Conservation (phyloP, 1,140 invertebrate genomes). For the Monomorium pharaonis region DNA sequence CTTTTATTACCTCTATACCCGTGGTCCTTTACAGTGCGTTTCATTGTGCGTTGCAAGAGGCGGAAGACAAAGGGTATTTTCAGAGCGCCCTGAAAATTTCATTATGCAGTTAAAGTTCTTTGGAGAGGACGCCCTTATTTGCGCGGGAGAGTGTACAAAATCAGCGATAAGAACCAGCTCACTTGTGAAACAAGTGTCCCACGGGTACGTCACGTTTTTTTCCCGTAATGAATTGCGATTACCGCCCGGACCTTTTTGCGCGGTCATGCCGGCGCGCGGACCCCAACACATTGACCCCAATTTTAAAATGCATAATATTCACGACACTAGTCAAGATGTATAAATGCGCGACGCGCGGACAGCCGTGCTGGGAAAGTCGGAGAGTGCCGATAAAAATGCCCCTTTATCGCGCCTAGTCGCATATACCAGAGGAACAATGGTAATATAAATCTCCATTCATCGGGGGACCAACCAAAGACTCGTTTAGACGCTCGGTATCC, state of each 20-base stretch:
- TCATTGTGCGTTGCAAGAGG: not conserved
- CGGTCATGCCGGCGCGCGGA: slow-evolving; percentile 23
- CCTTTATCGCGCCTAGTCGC: not conserved
- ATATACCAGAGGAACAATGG: not conserved
- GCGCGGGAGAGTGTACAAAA: not conserved
- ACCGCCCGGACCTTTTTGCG: not conserved
- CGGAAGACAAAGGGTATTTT: slow-evolving; percentile 14
- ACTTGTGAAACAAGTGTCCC: not conserved
- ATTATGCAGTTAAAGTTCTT: not conserved
- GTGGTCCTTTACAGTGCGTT: not conserved
- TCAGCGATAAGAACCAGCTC: not conserved
- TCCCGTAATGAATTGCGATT: slow-evolving; percentile 2
- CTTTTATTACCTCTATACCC: slow-evolving; percentile 35
- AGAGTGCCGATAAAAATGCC: not conserved
- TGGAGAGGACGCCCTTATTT: not conserved
- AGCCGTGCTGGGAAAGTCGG: not conserved
- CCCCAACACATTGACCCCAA: slow-evolving; percentile 41
- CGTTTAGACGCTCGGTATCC: not conserved
- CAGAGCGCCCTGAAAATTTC: slow-evolving; percentile 7
- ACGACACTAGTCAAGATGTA: not conserved
- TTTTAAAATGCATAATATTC: slow-evolving; percentile 10
- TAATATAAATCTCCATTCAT: no score
- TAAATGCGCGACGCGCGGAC: not conserved
- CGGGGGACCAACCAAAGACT: no score
- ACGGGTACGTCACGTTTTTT: not conserved